Conservation (phyloP, 2,113 vertebrate genomes). For the Epinephelus moara region DNA sequence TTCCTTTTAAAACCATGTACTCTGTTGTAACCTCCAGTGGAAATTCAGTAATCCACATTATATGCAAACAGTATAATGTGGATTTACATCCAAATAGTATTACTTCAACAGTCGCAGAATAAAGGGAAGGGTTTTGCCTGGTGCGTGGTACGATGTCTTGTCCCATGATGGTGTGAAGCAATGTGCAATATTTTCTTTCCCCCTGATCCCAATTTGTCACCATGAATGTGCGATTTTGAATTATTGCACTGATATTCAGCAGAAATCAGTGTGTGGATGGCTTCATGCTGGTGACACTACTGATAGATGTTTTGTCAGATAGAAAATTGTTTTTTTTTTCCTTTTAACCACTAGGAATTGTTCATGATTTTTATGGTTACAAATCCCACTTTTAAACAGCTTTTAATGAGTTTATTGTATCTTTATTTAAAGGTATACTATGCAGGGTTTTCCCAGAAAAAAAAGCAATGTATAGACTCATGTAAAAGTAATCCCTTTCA, state of each 20-base stretch:
- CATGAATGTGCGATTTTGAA: not conserved
- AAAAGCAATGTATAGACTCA: not conserved
- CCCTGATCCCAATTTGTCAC: not conserved
- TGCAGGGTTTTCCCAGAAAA: not conserved
- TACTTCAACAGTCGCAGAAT: not conserved
- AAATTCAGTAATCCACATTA: not conserved
- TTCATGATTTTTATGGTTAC: not conserved
- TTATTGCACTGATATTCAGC: not conserved
- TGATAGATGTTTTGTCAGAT: not conserved
- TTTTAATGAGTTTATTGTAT: not conserved
- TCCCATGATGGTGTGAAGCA: not conserved
- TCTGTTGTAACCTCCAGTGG: not conserved
- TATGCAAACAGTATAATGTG: not conserved
- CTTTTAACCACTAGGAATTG: not conserved
- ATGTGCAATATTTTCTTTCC: not conserved
- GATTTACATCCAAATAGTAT: slow-evolving; percentile 3
- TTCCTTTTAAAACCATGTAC: not conserved
- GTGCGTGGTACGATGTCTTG: not conserved
- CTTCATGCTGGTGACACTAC: not conserved
- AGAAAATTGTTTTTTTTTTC: not conserved
- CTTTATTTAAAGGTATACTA: not conserved
- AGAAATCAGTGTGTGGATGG: not conserved
- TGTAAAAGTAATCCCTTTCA: too few species aligned
- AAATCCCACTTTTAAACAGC: not conserved
- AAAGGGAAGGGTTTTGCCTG: slow-evolving; percentile 26